Evolutionary conservation across 2,797 vertebrate species (phyloP), one percentile per base, ranked within the genome.

Genomic region (Pantherophis alleghaniensis): DNA sequence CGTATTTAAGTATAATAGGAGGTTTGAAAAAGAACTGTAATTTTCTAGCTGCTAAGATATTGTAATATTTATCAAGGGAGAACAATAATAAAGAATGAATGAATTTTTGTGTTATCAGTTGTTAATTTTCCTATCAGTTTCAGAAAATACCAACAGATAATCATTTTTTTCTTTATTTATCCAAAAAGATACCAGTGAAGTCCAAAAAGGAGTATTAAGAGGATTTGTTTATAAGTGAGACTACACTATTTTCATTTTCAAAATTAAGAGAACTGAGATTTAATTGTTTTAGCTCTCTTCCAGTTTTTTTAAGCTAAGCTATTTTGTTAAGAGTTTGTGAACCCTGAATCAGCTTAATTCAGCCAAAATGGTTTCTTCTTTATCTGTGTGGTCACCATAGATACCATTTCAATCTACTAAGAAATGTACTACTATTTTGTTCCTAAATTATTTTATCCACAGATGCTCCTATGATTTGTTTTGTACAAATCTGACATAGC

Each of bases 391-490:
- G 96, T 97, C 97, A 97, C 97, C 97, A 97, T 97, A 97, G 97
- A 96, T 97, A 97, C 97, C 96, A 95, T 94, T 96, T 95, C 96
- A 96, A 95, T 97, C 95, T 95, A 95, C 95, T 97, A 96, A 97
- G 96, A 96, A 96, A 96, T 96, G 95, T 95, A 95, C 94, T 94
- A 96, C 96, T 96, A 97, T 96, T 97, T 96, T 95, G 93, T 95
- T 96, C 93, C 96, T 96, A 96, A 96, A 96, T 95, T 93, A 96
- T 95, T 92, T 91, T 93, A 93, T 91, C 96, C 94, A 88, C 96
- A 96, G 95, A 96, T 95, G 96, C 96, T 95, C 91, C 96, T 95
- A 95, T 95, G 95, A 96, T 96, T 96, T 60, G 79, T 95, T 97
- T 96, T 97, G 95, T 95, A 94, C 74, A 22, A 59, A 60, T 96